Percentiles rank a stretch among this genome's conserved stretches.
Conservation (phyloP, 2,113 vertebrate genomes). For the Oxygymnocypris stewartii region DNA sequence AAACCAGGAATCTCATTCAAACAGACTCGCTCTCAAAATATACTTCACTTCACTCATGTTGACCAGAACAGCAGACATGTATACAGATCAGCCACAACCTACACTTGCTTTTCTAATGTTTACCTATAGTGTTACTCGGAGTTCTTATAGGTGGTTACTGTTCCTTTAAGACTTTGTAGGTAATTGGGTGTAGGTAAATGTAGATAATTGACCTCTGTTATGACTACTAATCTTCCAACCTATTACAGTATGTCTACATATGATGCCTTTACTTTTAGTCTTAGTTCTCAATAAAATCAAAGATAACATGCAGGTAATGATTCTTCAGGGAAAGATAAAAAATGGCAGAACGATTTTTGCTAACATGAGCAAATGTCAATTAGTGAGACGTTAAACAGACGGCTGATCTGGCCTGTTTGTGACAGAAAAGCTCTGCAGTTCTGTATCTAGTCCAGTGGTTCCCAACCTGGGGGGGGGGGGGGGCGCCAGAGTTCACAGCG, state of each 20-base stretch:
- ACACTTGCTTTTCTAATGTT: background rate
- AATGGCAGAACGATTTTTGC: background rate
- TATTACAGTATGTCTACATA: background rate
- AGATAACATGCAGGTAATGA: background rate
- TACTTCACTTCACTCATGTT: background rate
- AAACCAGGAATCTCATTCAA: constrained; percentile 4
- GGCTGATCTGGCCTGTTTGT: background rate
- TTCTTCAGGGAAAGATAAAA: background rate
- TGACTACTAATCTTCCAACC: background rate
- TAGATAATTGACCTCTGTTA: background rate
- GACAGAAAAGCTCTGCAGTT: background rate
- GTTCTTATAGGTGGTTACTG: background rate
- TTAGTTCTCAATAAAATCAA: background rate
- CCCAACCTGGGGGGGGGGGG: no score
- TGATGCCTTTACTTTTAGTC: background rate
- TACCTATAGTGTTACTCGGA: background rate
- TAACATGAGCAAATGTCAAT: background rate
- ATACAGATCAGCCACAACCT: background rate
- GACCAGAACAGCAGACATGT: background rate
- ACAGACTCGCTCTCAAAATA: background rate
- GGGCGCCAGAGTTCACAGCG: no score
- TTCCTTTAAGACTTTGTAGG: background rate
- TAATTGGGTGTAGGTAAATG: background rate
- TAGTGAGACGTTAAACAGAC: background rate
- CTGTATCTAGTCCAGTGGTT: background rate